A percentile compares a stretch with the other conserved stretches of the same genome.
Conservation (phyloP, 2,797 vertebrate genomes). For the Sebastes trivittatus region DNA sequence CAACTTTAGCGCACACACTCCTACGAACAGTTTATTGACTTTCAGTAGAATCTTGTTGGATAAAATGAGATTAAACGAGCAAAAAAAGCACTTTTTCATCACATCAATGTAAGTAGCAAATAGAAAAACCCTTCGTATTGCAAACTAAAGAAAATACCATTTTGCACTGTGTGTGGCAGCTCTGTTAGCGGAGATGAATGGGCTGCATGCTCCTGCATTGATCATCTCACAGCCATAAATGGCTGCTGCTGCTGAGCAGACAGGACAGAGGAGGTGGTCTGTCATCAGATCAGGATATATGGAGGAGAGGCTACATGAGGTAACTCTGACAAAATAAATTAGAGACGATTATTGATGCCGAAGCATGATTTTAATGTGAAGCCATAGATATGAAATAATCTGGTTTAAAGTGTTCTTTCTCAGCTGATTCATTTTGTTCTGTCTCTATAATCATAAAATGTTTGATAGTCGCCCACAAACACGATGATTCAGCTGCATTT, state of each 20-base stretch:
- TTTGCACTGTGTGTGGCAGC: conserved; percentile 46
- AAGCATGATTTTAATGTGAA: neutral
- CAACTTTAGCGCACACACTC: neutral
- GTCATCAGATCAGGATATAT: conserved; percentile 24
- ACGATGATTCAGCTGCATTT: neutral
- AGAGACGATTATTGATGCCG: neutral
- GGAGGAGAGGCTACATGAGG: neutral
- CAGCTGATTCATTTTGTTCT: neutral
- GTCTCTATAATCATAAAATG: neutral
- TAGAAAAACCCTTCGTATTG: conserved; percentile 36
- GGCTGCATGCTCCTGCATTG: conserved; percentile 53
- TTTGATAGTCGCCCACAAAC: conserved; percentile 3
- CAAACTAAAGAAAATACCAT: conserved; percentile 41
- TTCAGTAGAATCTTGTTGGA: conserved; percentile 11
- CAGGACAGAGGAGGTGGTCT: conserved; percentile 42
- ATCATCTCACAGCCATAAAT: conserved; percentile 66
- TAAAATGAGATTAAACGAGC: conserved; percentile 25
- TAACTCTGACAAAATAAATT: conserved; percentile 22
- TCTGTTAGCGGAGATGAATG: conserved; percentile 70
- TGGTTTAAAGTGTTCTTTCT: neutral
- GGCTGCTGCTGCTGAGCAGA: conserved; percentile 54
- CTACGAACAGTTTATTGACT: conserved; percentile 33
- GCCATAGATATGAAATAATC: neutral
- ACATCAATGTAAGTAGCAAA: conserved; percentile 27
- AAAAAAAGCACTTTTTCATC: conserved; percentile 33